A percentile compares a stretch with the other conserved stretches of the same genome.
phyloP scores from a whole-genome alignment of 2,113 vertebrate genomes.

The Scomber japonicus region DNA sequence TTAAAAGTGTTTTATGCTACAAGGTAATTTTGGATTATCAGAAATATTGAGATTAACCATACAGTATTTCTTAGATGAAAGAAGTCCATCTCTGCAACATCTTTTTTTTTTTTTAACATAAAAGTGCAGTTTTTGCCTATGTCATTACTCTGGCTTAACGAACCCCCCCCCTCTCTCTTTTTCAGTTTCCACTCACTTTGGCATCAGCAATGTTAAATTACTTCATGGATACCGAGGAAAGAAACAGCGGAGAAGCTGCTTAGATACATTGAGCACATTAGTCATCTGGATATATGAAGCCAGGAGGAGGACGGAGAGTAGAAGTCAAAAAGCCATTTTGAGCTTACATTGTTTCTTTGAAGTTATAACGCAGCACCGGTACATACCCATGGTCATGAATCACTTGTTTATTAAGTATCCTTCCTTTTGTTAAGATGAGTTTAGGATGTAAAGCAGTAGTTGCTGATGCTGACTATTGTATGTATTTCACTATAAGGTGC shows the following conservation, averaged over 20 bases:
- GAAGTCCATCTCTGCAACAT: not conserved
- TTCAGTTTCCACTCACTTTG: slow-evolving; percentile 15
- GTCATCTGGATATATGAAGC: slow-evolving; percentile 57
- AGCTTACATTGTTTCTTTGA: slow-evolving; percentile 1
- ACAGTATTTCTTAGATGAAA: not conserved
- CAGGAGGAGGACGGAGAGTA: slow-evolving; percentile 10
- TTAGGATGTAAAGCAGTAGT: slow-evolving; percentile 5
- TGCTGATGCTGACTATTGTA: slow-evolving; percentile 33
- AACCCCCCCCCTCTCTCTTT: not conserved
- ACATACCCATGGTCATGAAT: not conserved
- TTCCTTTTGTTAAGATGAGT: not conserved
- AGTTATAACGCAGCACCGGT: slow-evolving; percentile 11
- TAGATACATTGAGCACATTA: slow-evolving; percentile 46
- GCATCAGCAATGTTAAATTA: slow-evolving; percentile 2
- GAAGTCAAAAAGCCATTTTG: slow-evolving; percentile 12
- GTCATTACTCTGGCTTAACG: slow-evolving; percentile 6
- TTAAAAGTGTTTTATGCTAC: not conserved
- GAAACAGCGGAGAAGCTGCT: slow-evolving; percentile 22
- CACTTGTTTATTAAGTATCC: not conserved
- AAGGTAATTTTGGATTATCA: slow-evolving; percentile 8
- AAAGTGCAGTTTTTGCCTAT: not conserved
- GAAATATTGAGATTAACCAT: not conserved
- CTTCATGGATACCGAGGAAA: slow-evolving; percentile 26
- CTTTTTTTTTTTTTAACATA: not conserved
- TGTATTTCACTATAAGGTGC: slow-evolving; percentile 20